Base-by-base conservation (phyloP, 2,888 invertebrate genomes). In the Byasa hedistus region DNA sequence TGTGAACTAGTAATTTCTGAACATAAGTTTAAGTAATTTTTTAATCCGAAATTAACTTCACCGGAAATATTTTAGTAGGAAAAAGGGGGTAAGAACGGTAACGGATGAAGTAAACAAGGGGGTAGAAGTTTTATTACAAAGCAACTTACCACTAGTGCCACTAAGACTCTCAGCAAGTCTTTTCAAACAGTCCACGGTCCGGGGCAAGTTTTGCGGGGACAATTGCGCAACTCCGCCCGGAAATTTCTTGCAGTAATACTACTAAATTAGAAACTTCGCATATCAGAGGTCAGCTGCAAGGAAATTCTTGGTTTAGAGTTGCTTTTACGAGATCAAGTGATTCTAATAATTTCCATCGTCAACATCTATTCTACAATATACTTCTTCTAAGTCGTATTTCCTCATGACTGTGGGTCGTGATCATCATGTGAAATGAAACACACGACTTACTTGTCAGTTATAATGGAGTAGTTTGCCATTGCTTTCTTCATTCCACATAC, bases 131-230 rank as follows among this genome's bases (percentile, higher is more conserved):
- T 54, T 54, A 54, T 54, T 54, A 54, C 22, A 23, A 54, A 54
- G 22, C 51, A 23, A 51, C 51, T 52, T 51, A 52, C 21, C 21
- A 60, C 27, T 57, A 57, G 7, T 32, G 10, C 17, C 21, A 36
- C 57, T 15, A n/a, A 19, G 36, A 27, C n/a, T 57, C 19, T 32
- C 36, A 5, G 21, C 36, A 12, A 32, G 10, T 36, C 19, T 54
- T 65, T 61, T 52, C 61, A 61, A 51, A 61, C 36, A 57, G 36
- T 51, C 27, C 65, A 65, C 36, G 57, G 36, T n/a, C 48, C 61
- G 39, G 65, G 44, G n/a, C n/a, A 61, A 65, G 65, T 61, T 65
- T 61, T 57, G 61, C 61, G 51, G 51, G 39, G 17, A 65, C 61
- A 65, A 61, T 65, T 65, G 65, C 52, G 51, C 24, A 12, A 65